Base-by-base conservation (phyloP, 2,113 vertebrate species). In the Cranoglanis bouderius region DNA sequence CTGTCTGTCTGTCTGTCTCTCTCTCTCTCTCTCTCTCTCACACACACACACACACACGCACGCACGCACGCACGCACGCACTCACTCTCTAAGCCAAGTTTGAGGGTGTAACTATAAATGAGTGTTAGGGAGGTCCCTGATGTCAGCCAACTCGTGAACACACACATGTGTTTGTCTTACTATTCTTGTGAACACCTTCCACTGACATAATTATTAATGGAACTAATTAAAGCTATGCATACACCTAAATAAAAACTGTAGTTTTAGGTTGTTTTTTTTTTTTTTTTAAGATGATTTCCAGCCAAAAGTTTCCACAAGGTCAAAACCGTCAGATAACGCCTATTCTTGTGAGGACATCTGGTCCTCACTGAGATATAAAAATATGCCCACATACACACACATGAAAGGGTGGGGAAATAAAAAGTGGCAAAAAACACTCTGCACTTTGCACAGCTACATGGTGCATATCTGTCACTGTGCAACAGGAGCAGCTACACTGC, bases 361-460 rank as follows among this genome's bases (percentile, higher is more conserved):
- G 2, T 81, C 29, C 16, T 19, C 6, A n/a, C 24, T 10, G 46
- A 49, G 24, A 51, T 80, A 49, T n/a, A 78, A 78, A 78, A 78
- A 91, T 89, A 90, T 90, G 65, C 43, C 82, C 35, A 83, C 67
- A 83, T 21, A 61, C 51, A 86, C 65, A 87, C 6, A 84, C 82
- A 85, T 51, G 82, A 88, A 40, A 43, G 70, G 2, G 32, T 38
- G 21, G 13, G 67, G 32, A 38, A 72, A 16, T 38, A 72, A 72
- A 72, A 72, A 72, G 67, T 72, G 16, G 32, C 32, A 18, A 38
- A 38, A 72, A 72, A 38, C 67, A 67, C 63, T 65, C 26, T 63
- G 26, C 61, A 63, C 10, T 12, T 13, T 74, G 35, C 13, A 75
- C 4, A 29, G 43, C 74, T 43, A 24, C 38, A 46, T 72, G 70